Percentiles rank a stretch among this genome's conserved stretches.
phyloP scores from a whole-genome alignment of 1,140 invertebrate genomes.

The Neodiprion lecontei region DNA sequence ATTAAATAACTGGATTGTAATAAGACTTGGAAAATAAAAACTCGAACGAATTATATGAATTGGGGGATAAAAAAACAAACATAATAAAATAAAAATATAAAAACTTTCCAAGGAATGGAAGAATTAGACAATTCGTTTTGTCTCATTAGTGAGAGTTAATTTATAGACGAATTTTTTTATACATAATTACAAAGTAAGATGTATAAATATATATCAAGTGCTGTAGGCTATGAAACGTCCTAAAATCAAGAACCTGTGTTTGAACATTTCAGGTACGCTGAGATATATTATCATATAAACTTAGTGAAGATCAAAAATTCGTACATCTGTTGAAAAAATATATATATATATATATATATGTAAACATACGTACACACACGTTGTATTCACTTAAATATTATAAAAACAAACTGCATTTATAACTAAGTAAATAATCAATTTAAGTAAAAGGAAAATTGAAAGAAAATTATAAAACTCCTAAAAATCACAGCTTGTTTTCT shows the following conservation, averaged over 20 bases:
- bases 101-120: conserved; percentile 2
- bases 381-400: not conserved
- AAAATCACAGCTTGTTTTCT: not conserved
- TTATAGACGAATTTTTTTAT: conserved; percentile 8
- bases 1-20: not conserved
- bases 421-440: not conserved
- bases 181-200: conserved; percentile 6
- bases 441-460: not conserved
- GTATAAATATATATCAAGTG: conserved; percentile 5
- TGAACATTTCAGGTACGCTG: not conserved
- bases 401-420: not conserved
- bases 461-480: not conserved
- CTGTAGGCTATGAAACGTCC: conserved; percentile 7
- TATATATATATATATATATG: not conserved
- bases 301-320: not conserved
- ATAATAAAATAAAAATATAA: not conserved
- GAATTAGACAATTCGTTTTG: not conserved
- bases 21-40: not conserved
- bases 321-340: not conserved
- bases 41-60: too few species aligned
- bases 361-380: not conserved
- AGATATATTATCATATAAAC: not conserved
- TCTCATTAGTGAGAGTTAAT: conserved; percentile 6
- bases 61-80: not conserved
- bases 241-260: not conserved